phyloP scores from a whole-genome alignment of 2,797 vertebrate species.

The Chaenodraco wilsoni region DNA sequence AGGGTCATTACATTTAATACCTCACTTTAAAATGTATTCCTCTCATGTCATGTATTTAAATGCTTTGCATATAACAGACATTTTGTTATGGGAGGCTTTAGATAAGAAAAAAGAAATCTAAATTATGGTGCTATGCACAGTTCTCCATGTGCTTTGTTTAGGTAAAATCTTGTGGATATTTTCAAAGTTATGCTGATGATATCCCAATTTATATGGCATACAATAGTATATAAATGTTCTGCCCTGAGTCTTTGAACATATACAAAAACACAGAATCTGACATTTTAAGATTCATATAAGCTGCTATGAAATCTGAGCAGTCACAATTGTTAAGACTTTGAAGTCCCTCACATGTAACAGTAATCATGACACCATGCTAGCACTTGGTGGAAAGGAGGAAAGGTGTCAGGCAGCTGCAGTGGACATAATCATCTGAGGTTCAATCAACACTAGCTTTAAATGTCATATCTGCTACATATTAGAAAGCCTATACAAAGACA shows the following conservation, averaged over 20 bases:
- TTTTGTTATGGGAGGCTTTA: background rate
- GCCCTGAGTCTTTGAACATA: background rate
- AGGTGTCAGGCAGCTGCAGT: conserved; percentile 52
- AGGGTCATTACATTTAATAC: background rate
- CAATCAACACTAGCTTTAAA: conserved; percentile 38
- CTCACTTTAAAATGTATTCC: background rate
- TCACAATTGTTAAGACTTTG: conserved; percentile 24
- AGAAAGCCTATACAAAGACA: conserved; percentile 49
- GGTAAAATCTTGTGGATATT: background rate
- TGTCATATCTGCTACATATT: conserved; percentile 29
- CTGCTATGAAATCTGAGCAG: conserved; percentile 1
- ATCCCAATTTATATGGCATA: background rate
- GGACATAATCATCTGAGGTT: conserved; percentile 39
- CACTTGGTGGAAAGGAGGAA: background rate
- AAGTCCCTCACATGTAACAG: conserved; percentile 25
- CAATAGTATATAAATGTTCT: background rate
- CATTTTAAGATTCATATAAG: conserved; percentile 16
- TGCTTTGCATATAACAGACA: conserved; percentile 2
- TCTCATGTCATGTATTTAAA: conserved; percentile 2
- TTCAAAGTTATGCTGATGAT: conserved; percentile 4
- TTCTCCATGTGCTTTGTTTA: background rate
- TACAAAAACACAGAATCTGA: conserved; percentile 3
- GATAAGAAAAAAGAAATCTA: conserved; percentile 1
- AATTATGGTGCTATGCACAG: conserved; percentile 7
- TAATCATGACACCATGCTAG: conserved; percentile 11